Percentiles rank a stretch among this genome's conserved stretches.
Conservation (phyloP, 2,113 vertebrate genomes). For the Barbus barbus region DNA sequence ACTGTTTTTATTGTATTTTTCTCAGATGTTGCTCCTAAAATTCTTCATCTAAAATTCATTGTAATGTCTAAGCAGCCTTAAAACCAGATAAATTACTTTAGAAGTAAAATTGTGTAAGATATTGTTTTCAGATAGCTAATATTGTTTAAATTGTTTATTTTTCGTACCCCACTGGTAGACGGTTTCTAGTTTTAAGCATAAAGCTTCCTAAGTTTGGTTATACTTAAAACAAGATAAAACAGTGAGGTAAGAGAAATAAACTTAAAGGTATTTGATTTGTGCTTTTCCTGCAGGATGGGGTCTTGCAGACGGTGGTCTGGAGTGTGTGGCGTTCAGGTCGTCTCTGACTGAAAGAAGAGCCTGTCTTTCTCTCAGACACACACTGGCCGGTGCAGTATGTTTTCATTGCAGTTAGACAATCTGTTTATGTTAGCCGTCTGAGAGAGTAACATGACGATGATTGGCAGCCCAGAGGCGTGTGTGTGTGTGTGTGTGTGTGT, state of each 20-base stretch:
- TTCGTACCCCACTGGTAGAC: background rate
- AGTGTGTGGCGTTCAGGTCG: conserved; percentile 33
- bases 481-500: background rate
- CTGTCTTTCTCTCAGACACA: background rate
- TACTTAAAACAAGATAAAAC: background rate
- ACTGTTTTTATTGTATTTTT: background rate
- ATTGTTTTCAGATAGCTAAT: background rate
- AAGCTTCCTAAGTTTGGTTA: background rate
- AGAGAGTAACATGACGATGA: conserved; percentile 38
- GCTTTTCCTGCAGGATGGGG: background rate
- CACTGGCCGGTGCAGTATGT: background rate
- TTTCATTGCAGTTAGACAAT: conserved; percentile 49
- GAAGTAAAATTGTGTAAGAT: background rate
- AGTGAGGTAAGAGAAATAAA: background rate
- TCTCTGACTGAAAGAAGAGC: conserved; percentile 45
- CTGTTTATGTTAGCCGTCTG: conserved; percentile 44
- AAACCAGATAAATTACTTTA: no score
- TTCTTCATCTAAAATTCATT: no score
- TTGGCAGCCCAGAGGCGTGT: conserved; percentile 43
- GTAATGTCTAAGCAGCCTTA: no score
- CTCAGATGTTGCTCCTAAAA: no score
- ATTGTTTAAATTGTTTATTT: background rate
- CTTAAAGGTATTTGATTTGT: background rate
- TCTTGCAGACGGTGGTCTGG: conserved; percentile 22
- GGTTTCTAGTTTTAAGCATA: background rate